Base-by-base conservation (phyloP, 37 sponge, comb jelly and placozoan genomes). In the Axinella damicornis region DNA sequence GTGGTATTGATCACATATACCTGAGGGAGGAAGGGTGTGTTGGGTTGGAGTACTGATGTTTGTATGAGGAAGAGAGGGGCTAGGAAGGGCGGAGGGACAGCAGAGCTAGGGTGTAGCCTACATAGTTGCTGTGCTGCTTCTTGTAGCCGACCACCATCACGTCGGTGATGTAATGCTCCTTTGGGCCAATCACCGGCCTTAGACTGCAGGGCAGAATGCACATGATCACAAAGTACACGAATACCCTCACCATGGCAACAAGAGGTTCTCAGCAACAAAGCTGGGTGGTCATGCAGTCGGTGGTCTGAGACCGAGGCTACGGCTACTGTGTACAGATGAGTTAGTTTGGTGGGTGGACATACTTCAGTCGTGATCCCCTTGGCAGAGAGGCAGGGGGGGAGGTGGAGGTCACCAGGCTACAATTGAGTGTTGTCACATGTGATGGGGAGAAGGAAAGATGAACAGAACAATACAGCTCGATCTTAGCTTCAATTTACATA, bases 1-100 rank as follows among this genome's bases (percentile, higher is more conserved):
- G 82, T 79, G 34, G 81, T 70, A 36, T 84, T 56, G 1, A 92
- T 85, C 40, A 73, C 69, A 64, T 73, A 92, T 27, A 84, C 89
- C 89, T 92, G 46, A 15, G 11, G n/a, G 24, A 21, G 28, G 22
- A 69, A 54, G 20, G 5, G 19, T 28, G 2, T 28, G 33, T 19
- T 1, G 33, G 12, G 62, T 2, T 14, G 62, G 46, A 46, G 46
- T 12, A 46, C 6, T 46, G 4, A 46, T 12, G 46, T 4, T 46
- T 4, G 46, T 14, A 11, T 2, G 62, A 14, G 5, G 62, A 11
- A 11, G 62, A 11, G 25, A 11, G 25, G 62, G 25, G 62, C 12
- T 2, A 11, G 62, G 25, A 5, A 4, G 22, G 31, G 28, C 5
- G 46, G 6, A 12, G 9, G 4, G 46, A 46, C 4, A 46, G 34